These are phyloP conservation scores for Leptopilina clavipes DNA, from an alignment of 1,140 invertebrate genomes.

Conservation along the genomic window DNA sequence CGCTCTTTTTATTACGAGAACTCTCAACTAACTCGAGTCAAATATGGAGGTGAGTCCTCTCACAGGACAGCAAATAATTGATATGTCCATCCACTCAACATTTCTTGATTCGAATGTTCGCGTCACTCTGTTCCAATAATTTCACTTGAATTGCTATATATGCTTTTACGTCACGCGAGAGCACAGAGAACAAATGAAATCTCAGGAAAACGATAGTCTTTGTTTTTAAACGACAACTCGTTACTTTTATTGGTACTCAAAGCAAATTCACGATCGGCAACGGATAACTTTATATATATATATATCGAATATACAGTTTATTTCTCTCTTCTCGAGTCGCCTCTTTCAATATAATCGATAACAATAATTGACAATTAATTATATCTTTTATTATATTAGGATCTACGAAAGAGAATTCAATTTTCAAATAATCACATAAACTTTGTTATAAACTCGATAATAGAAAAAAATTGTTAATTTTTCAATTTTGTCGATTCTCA, in stretches of 20 bases:
- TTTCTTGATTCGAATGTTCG: constrained; percentile 10
- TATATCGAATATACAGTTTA: background rate
- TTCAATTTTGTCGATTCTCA: too few relatives aligned
- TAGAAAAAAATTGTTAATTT: too few relatives aligned
- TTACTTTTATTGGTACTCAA: constrained; percentile 1
- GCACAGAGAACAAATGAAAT: background rate
- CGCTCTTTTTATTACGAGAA: background rate
- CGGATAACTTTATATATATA: constrained; percentile 4
- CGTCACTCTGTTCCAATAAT: constrained; percentile 13
- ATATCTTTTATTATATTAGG: background rate
- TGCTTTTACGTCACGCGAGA: background rate
- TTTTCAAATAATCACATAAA: background rate
- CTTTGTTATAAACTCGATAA: background rate
- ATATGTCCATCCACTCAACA: constrained; percentile 9
- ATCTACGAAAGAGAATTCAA: background rate
- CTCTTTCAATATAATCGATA: background rate
- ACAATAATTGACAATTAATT: constrained; percentile 9
- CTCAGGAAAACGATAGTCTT: background rate
- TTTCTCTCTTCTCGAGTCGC: background rate
- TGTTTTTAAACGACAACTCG: background rate
- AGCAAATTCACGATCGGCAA: background rate
- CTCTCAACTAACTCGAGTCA: constrained; percentile 30
- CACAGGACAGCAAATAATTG: constrained; percentile 15
- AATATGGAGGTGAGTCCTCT: constrained; percentile 14
- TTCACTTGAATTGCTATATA: background rate